Conservation (phyloP, 2,888 invertebrate species). For the Mystacides longicornis region DNA sequence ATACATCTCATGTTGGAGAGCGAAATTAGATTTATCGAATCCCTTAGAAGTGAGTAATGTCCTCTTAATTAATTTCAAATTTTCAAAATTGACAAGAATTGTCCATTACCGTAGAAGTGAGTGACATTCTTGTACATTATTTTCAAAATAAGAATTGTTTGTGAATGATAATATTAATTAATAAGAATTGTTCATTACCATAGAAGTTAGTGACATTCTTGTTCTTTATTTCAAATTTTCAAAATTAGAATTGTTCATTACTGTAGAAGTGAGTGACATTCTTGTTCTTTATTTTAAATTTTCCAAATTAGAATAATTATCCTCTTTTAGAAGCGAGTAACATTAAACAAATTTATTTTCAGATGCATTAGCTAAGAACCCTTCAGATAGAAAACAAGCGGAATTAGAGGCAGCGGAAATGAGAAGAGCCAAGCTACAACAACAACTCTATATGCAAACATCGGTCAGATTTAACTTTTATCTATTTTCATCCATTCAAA, state of each 20-base stretch:
- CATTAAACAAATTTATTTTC: not conserved
- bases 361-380: slow-evolving; percentile 35
- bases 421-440: slow-evolving; percentile 39
- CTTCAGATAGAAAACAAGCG: slow-evolving; percentile 43
- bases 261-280: no score
- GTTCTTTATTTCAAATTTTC: no score
- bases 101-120: no score
- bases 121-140: no score
- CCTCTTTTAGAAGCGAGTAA: not conserved
- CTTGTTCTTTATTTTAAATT: not conserved
- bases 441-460: slow-evolving; percentile 37
- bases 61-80: no score
- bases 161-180: no score
- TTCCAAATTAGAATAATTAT: not conserved
- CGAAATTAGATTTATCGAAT: slow-evolving; percentile 74
- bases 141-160: no score
- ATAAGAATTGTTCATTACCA: no score
- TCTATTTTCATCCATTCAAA: no score
- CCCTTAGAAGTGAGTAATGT: slow-evolving; percentile 60
- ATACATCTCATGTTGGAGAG: slow-evolving; percentile 85
- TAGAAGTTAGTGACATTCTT: no score
- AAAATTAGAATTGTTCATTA: not conserved
- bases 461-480: slow-evolving; percentile 36
- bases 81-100: no score
- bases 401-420: slow-evolving; percentile 43